phyloP scores from a whole-genome alignment of 2,797 vertebrate genomes.

The Botia almorhae region DNA sequence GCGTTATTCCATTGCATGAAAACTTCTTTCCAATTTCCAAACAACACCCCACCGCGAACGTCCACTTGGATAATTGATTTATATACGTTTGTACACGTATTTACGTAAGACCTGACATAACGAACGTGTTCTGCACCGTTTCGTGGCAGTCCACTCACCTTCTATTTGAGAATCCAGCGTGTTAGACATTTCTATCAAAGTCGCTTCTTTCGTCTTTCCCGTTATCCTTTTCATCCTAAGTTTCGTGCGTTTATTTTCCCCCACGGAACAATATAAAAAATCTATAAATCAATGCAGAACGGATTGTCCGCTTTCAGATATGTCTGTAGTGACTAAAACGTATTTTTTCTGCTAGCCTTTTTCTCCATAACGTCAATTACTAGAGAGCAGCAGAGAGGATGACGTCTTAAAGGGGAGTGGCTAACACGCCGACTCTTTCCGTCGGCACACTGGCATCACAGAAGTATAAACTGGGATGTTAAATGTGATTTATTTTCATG shows the following conservation, averaged over 20 bases:
- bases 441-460: neutral
- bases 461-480: neutral
- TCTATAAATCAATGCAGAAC: neutral
- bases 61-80: neutral
- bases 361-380: slow-evolving; percentile 23
- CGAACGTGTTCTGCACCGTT: neutral
- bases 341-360: slow-evolving; percentile 2
- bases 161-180: slow-evolving; percentile 65
- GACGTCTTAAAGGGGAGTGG: slow-evolving; percentile 48
- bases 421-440: neutral
- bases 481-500: neutral
- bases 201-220: slow-evolving; percentile 77
- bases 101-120: neutral
- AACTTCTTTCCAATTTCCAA: neutral
- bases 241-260: slow-evolving; percentile 22
- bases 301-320: neutral
- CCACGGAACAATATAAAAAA: neutral
- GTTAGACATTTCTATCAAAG: slow-evolving; percentile 79
- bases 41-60: no score
- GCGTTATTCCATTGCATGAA: neutral
- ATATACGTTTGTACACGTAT: neutral
- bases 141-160: slow-evolving; percentile 66
- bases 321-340: neutral
- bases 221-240: slow-evolving; percentile 78
- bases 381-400: neutral